These are phyloP conservation scores for Lasioglossum malachurum DNA, from an alignment of 2,888 invertebrate genomes.

Conservation along the genomic window DNA sequence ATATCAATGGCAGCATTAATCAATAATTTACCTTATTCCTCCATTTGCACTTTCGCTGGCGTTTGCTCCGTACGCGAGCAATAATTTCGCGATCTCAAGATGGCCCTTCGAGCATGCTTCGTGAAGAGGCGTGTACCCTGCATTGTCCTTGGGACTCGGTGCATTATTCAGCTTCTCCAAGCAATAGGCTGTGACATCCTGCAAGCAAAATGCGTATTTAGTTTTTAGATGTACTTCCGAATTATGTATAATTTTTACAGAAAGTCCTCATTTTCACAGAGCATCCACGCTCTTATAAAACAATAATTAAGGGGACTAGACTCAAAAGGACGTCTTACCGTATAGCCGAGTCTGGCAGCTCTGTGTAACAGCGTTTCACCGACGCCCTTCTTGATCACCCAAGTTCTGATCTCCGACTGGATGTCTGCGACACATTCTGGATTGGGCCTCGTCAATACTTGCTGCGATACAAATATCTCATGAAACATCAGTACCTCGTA, in stretches of 20 bases:
- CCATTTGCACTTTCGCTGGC: slow-evolving; percentile 96
- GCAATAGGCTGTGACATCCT: slow-evolving; percentile 96
- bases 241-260: not conserved
- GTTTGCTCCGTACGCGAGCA: slow-evolving; percentile 95
- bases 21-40: slow-evolving; percentile 89
- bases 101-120: slow-evolving; percentile 96
- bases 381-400: slow-evolving; percentile 97
- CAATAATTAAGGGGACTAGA: not conserved
- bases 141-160: slow-evolving; percentile 96
- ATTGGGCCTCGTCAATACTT: slow-evolving; percentile 85
- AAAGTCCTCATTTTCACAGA: not conserved
- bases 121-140: slow-evolving; percentile 96
- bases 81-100: slow-evolving; percentile 92
- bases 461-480: slow-evolving; percentile 34
- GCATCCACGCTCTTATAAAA: not conserved
- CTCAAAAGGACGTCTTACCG: slow-evolving; percentile 86
- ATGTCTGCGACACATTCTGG: slow-evolving; percentile 91
- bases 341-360: slow-evolving; percentile 95
- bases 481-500: not conserved
- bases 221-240: not conserved
- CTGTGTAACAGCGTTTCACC: slow-evolving; percentile 97
- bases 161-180: slow-evolving; percentile 93
- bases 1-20: not conserved
- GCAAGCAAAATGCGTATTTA: slow-evolving; percentile 41
- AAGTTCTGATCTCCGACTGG: slow-evolving; percentile 93